phyloP scores from a whole-genome alignment of 2,113 vertebrate species.

The Candoia aspera region DNA sequence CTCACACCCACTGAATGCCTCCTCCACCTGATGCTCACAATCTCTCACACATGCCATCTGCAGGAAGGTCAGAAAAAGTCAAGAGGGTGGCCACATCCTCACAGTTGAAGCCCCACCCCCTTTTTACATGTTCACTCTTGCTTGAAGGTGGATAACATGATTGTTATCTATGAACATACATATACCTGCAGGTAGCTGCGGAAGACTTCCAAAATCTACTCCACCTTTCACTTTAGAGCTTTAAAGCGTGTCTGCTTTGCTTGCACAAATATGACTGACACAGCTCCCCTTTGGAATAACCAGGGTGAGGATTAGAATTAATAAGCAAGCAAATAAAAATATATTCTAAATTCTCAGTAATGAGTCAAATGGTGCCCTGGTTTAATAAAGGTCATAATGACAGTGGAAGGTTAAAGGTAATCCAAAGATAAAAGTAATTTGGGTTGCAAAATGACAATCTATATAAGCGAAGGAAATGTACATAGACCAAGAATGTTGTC shows the following conservation, averaged over 20 bases:
- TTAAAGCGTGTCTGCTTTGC: background rate
- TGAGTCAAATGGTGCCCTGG: background rate
- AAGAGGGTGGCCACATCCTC: background rate
- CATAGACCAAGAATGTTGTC: background rate
- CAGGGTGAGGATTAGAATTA: background rate
- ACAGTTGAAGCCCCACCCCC: background rate
- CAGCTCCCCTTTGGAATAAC: background rate
- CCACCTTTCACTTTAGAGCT: background rate
- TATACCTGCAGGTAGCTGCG: background rate
- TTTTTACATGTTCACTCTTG: background rate
- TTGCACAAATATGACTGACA: background rate
- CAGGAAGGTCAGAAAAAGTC: background rate
- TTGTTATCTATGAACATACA: background rate
- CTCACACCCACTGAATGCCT: background rate
- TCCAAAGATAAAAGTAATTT: background rate
- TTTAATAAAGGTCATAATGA: background rate
- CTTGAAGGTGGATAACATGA: background rate
- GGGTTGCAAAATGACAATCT: background rate
- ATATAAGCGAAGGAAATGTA: accelerated
- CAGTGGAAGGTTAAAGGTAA: background rate
- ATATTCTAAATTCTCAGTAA: background rate
- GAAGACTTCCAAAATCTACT: background rate
- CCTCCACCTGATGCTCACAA: background rate
- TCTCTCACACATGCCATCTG: background rate
- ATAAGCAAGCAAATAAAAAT: background rate